Evolutionary conservation across 2,113 vertebrate genomes (phyloP), one percentile per base, ranked within the genome.

Genomic region (Phyllostomus discolor): DNA sequence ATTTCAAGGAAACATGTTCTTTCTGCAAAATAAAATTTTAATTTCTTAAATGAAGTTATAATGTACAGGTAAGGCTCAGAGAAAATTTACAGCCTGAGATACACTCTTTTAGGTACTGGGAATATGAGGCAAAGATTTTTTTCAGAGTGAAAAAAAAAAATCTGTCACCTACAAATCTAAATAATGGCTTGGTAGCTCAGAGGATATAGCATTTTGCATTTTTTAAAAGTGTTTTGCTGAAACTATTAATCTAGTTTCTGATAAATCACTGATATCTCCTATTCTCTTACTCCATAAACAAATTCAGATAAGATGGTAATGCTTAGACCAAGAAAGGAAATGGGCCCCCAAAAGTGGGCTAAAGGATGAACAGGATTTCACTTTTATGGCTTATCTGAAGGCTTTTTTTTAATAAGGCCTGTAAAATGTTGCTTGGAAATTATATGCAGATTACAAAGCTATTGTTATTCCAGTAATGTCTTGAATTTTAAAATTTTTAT

Each of bases 251-350:
- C 59, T 4, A 89, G 41, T 48, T 95, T 95, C 54, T 83, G 62
- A 90, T 24, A 92, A 91, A 41, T 91, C 33, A 46, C 17, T 76
- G n/a, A 8, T 81, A 96, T 87, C 87, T 95, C 38, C 62, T 75
- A 84, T 10, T 81, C 81, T 95, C 81, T 82, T 84, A 92, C 17
- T 92, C 54, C 73, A 73, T 26, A 5, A 96, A 92, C 84, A 96
- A 96, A 96, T 31, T 10, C 38, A 95, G 86, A 22, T 54, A 88
- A 89, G 41, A 59, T 31, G 20, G 41, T 59, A 69, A 92, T 75
- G 20, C 43, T 95, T 83, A 94, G 26, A 76, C 66, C 48, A 33
- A 94, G 43, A 87, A 43, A 90, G 41, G 43, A 94, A 94, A 92
- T 16, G 20, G 41, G 41, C 14, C 41, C 59, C 59, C 48, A 57